Conservation (phyloP, 1,140 invertebrate genomes). For the Sycophila sp. region DNA sequence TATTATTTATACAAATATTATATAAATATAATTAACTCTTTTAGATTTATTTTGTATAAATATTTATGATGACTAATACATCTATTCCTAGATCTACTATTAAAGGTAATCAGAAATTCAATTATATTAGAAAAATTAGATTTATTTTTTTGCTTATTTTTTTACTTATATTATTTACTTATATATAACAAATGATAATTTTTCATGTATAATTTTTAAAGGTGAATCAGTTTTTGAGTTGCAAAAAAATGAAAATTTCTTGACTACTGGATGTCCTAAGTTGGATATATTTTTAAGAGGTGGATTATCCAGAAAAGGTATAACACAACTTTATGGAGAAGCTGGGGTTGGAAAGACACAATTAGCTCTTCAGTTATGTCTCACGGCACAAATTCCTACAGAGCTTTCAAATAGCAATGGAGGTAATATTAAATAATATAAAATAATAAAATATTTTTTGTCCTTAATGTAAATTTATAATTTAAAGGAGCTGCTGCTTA, state of each 20-base stretch:
- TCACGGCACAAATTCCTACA: conserved; percentile 70
- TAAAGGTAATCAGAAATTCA: no score
- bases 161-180: no score
- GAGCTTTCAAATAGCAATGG: conserved; percentile 23
- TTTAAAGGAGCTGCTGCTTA: conserved; percentile 74
- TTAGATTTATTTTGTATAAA: no score
- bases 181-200: no score
- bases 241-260: conserved; percentile 47
- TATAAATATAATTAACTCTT: no score
- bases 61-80: no score
- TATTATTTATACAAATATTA: no score
- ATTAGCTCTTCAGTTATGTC: conserved; percentile 78
- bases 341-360: conserved; percentile 89
- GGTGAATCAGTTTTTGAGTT: neutral
- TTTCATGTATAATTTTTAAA: no score
- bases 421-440: conserved; percentile 4
- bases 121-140: no score
- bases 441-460: neutral
- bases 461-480: neutral
- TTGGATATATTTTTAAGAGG: conserved; percentile 74
- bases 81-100: no score
- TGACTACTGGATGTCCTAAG: conserved; percentile 71
- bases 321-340: conserved; percentile 86
- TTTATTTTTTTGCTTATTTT: no score
- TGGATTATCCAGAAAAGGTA: conserved; percentile 77